Percentiles rank a stretch among this genome's conserved stretches.
phyloP scores from a whole-genome alignment of 1,140 invertebrate genomes.

The Catajapyx aquilonaris region DNA sequence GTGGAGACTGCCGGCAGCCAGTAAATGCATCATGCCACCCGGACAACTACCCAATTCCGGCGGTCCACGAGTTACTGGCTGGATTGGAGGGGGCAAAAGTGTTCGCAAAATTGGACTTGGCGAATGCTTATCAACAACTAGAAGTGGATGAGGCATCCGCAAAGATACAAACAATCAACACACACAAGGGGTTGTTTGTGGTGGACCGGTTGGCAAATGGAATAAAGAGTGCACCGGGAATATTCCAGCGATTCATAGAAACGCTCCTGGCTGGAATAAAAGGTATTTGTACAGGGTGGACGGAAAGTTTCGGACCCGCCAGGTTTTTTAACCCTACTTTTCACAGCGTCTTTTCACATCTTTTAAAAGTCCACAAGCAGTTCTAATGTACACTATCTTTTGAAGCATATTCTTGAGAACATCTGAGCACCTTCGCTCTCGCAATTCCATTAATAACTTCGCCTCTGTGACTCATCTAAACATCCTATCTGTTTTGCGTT shows the following conservation, averaged over 20 bases:
- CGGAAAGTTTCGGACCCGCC: no score
- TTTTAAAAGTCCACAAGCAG: no score
- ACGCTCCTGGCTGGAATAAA: not conserved
- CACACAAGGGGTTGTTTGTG: not conserved
- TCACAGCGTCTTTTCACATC: no score
- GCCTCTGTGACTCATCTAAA: no score
- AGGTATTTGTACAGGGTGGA: no score
- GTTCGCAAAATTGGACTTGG: not conserved
- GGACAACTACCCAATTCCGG: not conserved
- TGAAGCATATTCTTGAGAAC: no score
- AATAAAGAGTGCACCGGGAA: not conserved
- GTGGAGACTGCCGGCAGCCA: not conserved
- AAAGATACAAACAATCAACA: not conserved
- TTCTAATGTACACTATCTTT: no score
- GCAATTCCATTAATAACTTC: no score
- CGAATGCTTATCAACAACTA: not conserved
- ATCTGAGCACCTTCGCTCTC: no score
- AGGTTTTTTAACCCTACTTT: no score
- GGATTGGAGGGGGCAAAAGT: not conserved
- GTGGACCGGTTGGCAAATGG: not conserved
- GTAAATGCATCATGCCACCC: not conserved
- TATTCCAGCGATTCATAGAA: not conserved
- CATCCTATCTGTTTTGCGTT: no score
- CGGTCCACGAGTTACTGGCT: not conserved
- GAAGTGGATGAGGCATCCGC: not conserved